Evolutionary conservation across 2,113 vertebrate genomes (phyloP).

Genomic region (Carassius gibelio): DNA sequence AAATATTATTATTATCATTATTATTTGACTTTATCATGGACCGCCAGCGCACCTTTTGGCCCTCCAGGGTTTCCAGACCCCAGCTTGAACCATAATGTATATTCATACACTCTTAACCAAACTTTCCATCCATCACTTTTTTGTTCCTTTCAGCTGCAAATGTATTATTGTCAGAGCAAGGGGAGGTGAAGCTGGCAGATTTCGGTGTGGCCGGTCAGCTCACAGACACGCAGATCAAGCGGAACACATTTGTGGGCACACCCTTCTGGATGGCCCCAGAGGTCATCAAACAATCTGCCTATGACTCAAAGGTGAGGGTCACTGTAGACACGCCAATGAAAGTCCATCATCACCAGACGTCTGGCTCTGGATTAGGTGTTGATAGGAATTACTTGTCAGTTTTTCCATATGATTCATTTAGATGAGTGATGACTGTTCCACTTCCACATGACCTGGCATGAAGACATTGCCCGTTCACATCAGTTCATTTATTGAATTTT

Average conservation of each 20-base stretch:
- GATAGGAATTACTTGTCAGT: not conserved
- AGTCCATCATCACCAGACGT: not conserved
- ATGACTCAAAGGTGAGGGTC: conserved; percentile 76
- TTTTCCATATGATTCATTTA: not conserved
- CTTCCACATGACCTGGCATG: too few relatives aligned
- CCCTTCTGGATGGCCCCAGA: conserved; percentile 82
- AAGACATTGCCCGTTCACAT: too few relatives aligned
- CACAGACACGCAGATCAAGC: conserved; percentile 81
- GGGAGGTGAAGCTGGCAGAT: conserved; percentile 79
- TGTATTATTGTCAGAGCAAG: conserved; percentile 78
- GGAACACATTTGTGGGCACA: conserved; percentile 80
- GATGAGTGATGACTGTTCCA: too few relatives aligned
- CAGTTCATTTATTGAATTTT: too few relatives aligned
- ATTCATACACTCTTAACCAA: not conserved
- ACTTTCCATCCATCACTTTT: not conserved
- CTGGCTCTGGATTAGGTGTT: not conserved
- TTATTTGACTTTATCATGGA: too few relatives aligned
- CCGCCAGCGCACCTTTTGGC: too few relatives aligned
- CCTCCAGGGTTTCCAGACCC: too few relatives aligned
- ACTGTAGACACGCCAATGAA: not conserved
- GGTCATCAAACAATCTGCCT: conserved; percentile 81
- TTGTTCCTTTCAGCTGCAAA: conserved; percentile 71
- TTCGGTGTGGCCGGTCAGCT: conserved; percentile 79
- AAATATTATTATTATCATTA: too few relatives aligned
- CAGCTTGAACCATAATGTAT: too few relatives aligned